Percentiles rank a stretch among this genome's conserved stretches.
Conservation (phyloP, 92 coral and sea anemone species). For the Porites lobata region DNA sequence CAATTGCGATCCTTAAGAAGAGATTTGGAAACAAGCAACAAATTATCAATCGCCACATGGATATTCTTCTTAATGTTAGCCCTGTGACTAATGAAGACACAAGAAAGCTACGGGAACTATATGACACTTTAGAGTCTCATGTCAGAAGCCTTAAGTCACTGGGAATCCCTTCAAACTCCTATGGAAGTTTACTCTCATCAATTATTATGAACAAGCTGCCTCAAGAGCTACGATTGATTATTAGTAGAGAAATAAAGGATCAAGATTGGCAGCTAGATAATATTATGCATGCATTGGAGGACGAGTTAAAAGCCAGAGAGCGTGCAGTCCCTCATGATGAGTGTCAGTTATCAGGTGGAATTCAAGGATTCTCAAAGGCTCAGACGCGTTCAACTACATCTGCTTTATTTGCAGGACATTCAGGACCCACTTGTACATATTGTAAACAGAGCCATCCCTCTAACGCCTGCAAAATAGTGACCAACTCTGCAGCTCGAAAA, state of each 20-base stretch:
- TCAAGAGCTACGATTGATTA: slow-evolving; percentile 28
- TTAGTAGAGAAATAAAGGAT: slow-evolving; percentile 57
- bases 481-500: too few species aligned
- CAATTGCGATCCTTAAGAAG: too few species aligned
- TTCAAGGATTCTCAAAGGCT: too few species aligned
- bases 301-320: slow-evolving; percentile 65
- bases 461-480: too few species aligned
- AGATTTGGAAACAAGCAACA: too few species aligned
- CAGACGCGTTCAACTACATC: too few species aligned
- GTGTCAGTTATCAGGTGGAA: too few species aligned
- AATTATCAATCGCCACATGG: too few species aligned
- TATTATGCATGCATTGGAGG: slow-evolving; percentile 25
- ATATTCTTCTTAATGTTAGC: slow-evolving; percentile 49
- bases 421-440: too few species aligned
- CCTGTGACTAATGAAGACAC: slow-evolving; percentile 35
- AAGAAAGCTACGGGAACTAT: slow-evolving; percentile 36
- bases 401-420: slow-evolving; percentile 15
- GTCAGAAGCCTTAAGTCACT: slow-evolving; percentile 67
- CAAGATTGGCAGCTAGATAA: slow-evolving; percentile 51
- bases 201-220: slow-evolving; percentile 64
- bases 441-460: too few species aligned
- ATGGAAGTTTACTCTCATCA: slow-evolving; percentile 49
- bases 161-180: slow-evolving; percentile 50
- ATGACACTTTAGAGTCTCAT: slow-evolving; percentile 60
- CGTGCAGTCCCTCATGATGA: slow-evolving; percentile 23